These are phyloP conservation scores for Phaedon cochleariae DNA, from an alignment of 2,888 invertebrate species.

Conservation along the genomic window DNA sequence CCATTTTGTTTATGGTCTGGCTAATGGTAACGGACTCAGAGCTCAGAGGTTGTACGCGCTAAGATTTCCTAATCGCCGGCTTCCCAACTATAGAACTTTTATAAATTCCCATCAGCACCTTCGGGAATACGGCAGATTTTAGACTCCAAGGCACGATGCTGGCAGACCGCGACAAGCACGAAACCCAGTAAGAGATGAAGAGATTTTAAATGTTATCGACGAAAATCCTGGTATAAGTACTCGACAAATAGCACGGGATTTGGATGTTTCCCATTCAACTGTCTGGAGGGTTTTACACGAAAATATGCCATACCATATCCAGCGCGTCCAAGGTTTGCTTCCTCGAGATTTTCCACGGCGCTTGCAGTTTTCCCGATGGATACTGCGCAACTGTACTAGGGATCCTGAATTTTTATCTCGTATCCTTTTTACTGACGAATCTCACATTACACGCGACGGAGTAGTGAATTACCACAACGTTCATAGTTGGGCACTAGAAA, in stretches of 20 bases:
- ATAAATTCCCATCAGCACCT: conserved; percentile 10
- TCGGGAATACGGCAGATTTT: conserved; percentile 18
- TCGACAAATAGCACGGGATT: conserved; percentile 16
- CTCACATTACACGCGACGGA: no score
- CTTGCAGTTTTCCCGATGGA: conserved; percentile 4
- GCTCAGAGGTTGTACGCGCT: conserved; percentile 12
- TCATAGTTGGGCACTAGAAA: no score
- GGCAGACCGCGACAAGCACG: conserved; percentile 13
- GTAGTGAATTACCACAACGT: no score
- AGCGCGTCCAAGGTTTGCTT: conserved; percentile 14
- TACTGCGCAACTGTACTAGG: conserved; percentile 3
- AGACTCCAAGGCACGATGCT: conserved; percentile 13
- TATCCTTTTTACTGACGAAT: background rate
- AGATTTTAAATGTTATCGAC: conserved; percentile 18
- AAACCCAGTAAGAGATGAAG: conserved; percentile 14
- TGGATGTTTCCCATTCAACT: conserved; percentile 2
- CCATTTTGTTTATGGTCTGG: no score
- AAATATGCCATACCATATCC: conserved; percentile 15
- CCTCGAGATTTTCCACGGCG: conserved; percentile 12
- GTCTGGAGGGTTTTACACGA: conserved; percentile 17
- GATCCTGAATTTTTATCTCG: conserved; percentile 9
- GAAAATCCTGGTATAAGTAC: conserved; percentile 23
- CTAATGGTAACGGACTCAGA: conserved; percentile 16
- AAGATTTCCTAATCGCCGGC: conserved; percentile 9
- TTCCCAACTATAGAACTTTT: conserved; percentile 13